These are phyloP conservation scores for Leuciscus idus DNA, from an alignment of 2,113 vertebrate species.

Conservation along the genomic window DNA sequence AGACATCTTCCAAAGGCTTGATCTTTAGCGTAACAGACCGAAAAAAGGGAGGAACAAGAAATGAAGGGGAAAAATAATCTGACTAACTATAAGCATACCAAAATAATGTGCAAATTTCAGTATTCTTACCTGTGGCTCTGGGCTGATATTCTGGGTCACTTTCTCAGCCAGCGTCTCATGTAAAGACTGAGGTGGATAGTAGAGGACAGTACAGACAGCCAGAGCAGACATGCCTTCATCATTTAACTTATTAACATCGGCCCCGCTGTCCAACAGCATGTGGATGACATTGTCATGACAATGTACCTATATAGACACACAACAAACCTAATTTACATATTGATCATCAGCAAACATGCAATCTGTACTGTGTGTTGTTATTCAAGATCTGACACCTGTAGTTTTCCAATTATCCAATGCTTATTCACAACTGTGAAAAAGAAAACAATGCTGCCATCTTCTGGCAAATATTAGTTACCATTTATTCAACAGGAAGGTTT, in stretches of 20 bases:
- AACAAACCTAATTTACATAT: not conserved
- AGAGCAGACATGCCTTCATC: constrained; percentile 82
- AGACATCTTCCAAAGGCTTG: not conserved
- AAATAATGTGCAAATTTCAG: not conserved
- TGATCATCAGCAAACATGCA: not conserved
- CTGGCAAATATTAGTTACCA: not conserved
- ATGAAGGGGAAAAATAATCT: not conserved
- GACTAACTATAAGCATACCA: not conserved
- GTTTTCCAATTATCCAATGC: not conserved
- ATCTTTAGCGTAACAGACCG: constrained; percentile 27
- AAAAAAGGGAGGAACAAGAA: not conserved
- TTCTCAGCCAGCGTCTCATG: constrained; percentile 68
- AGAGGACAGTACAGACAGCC: constrained; percentile 79
- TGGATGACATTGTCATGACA: constrained; percentile 75
- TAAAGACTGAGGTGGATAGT: constrained; percentile 78
- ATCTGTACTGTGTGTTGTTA: not conserved
- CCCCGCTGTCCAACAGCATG: constrained; percentile 83
- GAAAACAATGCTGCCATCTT: constrained; percentile 45
- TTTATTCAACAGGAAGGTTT: not conserved
- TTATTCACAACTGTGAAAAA: not conserved
- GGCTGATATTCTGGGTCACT: constrained; percentile 46
- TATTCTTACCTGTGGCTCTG: constrained; percentile 51
- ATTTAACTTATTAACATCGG: constrained; percentile 81
- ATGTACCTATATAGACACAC: constrained; percentile 71
- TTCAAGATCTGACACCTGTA: not conserved